These are phyloP conservation scores for Stomatorhinus walkeri DNA, from an alignment of 2,797 vertebrate genomes.

Conservation along the genomic window DNA sequence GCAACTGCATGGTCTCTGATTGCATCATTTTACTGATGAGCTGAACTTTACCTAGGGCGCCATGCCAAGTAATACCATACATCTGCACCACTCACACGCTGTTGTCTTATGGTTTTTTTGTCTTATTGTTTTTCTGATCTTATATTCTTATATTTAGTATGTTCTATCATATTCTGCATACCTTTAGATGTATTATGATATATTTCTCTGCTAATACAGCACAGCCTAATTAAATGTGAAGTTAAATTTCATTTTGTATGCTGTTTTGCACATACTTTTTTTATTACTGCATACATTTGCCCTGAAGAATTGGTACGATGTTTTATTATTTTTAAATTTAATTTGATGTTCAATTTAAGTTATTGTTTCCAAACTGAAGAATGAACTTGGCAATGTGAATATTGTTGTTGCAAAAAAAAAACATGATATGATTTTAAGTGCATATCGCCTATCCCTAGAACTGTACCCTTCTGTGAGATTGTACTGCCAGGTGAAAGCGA, in stretches of 20 bases:
- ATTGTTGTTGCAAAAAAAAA: background rate
- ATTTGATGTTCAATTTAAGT: background rate
- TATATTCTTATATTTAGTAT: background rate
- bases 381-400: background rate
- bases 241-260: background rate
- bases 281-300: background rate
- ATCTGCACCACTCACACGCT: background rate
- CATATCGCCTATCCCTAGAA: background rate
- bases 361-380: background rate
- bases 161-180: background rate
- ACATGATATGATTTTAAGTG: background rate
- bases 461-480: background rate
- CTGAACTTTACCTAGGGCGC: background rate
- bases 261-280: background rate
- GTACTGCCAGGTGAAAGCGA: background rate
- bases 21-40: conserved; percentile 42
- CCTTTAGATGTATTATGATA: background rate
- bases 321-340: background rate
- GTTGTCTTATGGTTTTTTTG: background rate
- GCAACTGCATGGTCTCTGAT: conserved; percentile 25
- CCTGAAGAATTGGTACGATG: background rate
- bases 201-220: background rate
- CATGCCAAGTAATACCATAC: background rate
- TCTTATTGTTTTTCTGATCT: background rate
- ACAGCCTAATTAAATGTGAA: background rate